A percentile compares a stretch with the other conserved stretches of the same genome.
Conservation (phyloP, 1,140 invertebrate species). For the Argopecten irradians region DNA sequence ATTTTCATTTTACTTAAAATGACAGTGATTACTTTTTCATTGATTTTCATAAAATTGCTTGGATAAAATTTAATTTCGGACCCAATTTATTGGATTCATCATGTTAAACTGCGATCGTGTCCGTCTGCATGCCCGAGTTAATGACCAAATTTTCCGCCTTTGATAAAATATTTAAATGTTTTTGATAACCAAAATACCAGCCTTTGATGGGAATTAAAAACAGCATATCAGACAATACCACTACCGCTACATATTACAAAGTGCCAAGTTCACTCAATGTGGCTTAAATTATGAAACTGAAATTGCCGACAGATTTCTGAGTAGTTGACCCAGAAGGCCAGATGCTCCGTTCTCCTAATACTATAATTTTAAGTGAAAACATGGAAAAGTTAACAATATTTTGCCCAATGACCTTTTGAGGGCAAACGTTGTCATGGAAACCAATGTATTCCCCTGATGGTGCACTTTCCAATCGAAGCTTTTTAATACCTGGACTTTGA, state of each 20-base stretch:
- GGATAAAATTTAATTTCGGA: constrained; percentile 16
- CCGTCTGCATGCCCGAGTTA: constrained; percentile 9
- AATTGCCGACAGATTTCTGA: constrained; percentile 21
- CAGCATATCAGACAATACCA: not conserved
- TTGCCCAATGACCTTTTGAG: not conserved
- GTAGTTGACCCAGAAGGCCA: constrained; percentile 4
- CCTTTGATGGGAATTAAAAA: constrained; percentile 26
- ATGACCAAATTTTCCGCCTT: constrained; percentile 28
- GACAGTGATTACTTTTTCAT: constrained; percentile 22
- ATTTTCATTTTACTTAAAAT: constrained; percentile 36
- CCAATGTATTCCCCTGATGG: not conserved
- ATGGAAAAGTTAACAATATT: not conserved
- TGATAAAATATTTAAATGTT: constrained; percentile 34
- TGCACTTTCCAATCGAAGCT: not conserved
- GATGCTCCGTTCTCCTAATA: not conserved
- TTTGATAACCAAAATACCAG: constrained; percentile 28
- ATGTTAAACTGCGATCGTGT: constrained; percentile 16
- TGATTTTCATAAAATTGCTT: constrained; percentile 23
- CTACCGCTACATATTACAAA: not conserved
- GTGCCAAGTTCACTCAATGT: constrained; percentile 31
- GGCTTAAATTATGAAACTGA: constrained; percentile 38
- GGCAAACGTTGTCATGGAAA: constrained; percentile 4
- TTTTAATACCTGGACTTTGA: not conserved
- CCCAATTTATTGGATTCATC: constrained; percentile 22
- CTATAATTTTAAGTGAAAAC: constrained; percentile 19